A percentile compares a stretch with the other conserved stretches of the same genome.
phyloP scores from a whole-genome alignment of 2,888 invertebrate genomes.

The Drosophila imparisetae region DNA sequence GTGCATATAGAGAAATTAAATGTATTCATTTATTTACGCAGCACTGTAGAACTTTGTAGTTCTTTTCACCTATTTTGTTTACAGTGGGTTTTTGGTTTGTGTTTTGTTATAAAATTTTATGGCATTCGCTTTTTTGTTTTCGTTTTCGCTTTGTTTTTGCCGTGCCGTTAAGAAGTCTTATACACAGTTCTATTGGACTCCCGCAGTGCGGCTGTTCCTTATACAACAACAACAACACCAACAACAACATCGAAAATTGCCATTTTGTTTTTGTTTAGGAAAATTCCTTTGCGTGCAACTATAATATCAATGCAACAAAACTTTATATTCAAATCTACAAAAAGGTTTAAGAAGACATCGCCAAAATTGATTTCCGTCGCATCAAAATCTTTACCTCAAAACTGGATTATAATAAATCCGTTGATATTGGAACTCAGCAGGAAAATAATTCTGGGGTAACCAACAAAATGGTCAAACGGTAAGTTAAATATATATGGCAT shows the following conservation, averaged over 20 bases:
- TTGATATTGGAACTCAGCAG: conserved; percentile 85
- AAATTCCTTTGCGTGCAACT: conserved; percentile 7
- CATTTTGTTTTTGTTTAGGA: background rate
- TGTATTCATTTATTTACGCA: conserved; percentile 4
- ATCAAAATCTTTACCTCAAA: conserved; percentile 84
- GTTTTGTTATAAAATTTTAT: conserved; percentile 36
- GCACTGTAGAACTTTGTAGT: conserved; percentile 11
- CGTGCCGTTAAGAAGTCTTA: conserved; percentile 7
- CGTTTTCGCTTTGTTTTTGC: conserved; percentile 33
- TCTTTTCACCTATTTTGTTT: conserved; percentile 23
- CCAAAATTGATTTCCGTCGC: conserved; percentile 84
- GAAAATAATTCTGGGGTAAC: conserved; percentile 85
- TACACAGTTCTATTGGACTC: conserved; percentile 64
- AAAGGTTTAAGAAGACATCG: conserved; percentile 61
- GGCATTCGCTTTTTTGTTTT: conserved; percentile 29
- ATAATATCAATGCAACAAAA: conserved; percentile 8
- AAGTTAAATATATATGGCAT: conserved; percentile 55
- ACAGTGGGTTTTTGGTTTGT: conserved; percentile 22
- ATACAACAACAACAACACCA: conserved; percentile 1
- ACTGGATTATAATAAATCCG: conserved; percentile 85
- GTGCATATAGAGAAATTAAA: background rate
- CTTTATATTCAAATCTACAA: conserved; percentile 40
- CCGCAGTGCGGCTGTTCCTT: conserved; percentile 33
- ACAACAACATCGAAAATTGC: background rate
- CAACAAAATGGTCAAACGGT: conserved; percentile 85